Evolutionary conservation across 2,797 vertebrate genomes (phyloP), one percentile per base, ranked within the genome.

Genomic region (Melanotaenia nigrans): DNA sequence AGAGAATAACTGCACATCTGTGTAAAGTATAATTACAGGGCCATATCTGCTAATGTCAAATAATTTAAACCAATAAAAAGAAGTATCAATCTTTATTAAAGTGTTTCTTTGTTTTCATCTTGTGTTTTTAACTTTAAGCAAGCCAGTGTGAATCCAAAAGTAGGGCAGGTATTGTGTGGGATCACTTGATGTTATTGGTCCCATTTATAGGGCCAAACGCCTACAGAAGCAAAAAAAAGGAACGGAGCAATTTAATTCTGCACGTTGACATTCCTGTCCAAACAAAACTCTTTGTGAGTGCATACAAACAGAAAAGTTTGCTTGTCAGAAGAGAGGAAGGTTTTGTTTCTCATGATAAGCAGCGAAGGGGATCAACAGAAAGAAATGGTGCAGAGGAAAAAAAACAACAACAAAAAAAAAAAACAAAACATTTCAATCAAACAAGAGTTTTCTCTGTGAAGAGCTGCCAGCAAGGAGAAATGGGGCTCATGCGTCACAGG

Each of bases 301-400:
- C 72, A 73, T 51, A 79, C 83, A 90, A 90, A 94, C 84, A 94
- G 85, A 89, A 94, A 94, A 93, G 91, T 95, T 95, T 94, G 83
- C 79, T 63, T 86, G 91, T 93, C 89, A 88, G 88, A 80, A 85
- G 85, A 90, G 92, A 90, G 84, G 88, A 85, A 61, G 82, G 73
- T 86, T 90, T 85, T 87, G 81, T 89, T 89, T 88, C 83, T 85
- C 81, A 76, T 83, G 87, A 86, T 85, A 89, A 78, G 72, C 2
- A 74, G 89, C 71, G 73, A 86, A 90, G 80, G 82, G 90, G 90
- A 92, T 85, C 68, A 68, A 89, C 89, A 89, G 85, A 88, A 90
- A 89, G 84, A 85, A 89, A 90, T 81, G 83, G 73, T 81, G 85
- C 76, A 38, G 72, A 66, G 6, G 54, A 24, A 58, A 56, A 78